These are phyloP conservation scores for Malurus leucopterus DNA, from an alignment of 2,797 vertebrate genomes.

Conservation along the genomic window DNA sequence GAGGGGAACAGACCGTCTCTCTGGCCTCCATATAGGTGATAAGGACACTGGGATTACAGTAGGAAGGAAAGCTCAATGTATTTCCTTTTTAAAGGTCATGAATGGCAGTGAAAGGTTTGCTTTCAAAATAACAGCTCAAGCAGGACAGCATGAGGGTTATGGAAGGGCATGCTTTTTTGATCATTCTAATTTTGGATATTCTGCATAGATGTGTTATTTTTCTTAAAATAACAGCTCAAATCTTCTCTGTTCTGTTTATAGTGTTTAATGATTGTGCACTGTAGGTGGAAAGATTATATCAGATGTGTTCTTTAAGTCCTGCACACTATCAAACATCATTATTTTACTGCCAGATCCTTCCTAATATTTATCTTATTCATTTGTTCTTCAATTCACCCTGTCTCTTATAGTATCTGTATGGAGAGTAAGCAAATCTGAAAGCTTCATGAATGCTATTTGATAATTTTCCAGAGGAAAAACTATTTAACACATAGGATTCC, in stretches of 20 bases:
- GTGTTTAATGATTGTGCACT: neutral
- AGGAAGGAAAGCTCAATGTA: slow-evolving; percentile 30
- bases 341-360: neutral
- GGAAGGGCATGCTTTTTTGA: slow-evolving; percentile 4
- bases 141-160: neutral
- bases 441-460: neutral
- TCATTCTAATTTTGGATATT: neutral
- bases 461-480: neutral
- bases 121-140: slow-evolving; percentile 17
- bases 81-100: slow-evolving; percentile 45
- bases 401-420: neutral
- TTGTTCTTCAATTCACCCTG: neutral
- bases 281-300: neutral
- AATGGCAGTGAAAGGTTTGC: neutral
- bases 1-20: neutral
- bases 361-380: neutral
- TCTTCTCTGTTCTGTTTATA: neutral
- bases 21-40: neutral
- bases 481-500: neutral
- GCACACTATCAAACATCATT: neutral
- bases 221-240: neutral
- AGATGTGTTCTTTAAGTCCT: neutral
- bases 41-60: neutral
- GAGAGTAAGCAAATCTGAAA: neutral
- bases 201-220: neutral